phyloP scores from a whole-genome alignment of 2,113 vertebrate species.

The Spea multiplicata region DNA sequence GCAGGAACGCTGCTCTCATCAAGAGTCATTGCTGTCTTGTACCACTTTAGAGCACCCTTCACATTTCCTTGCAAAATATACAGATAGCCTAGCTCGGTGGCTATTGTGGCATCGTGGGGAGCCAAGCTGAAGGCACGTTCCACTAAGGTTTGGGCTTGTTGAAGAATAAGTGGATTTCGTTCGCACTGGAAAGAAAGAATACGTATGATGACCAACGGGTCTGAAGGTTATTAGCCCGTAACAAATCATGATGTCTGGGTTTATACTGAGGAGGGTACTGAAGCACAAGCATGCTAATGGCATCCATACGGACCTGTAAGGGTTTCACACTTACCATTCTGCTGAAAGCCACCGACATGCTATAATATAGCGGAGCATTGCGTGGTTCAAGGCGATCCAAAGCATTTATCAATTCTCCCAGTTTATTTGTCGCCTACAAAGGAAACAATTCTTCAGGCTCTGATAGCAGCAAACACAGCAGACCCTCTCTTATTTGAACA shows the following conservation, averaged over 20 bases:
- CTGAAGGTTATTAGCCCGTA: too few relatives aligned
- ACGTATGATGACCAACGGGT: background rate
- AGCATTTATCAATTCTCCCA: slow-evolving; percentile 75
- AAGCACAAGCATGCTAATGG: background rate
- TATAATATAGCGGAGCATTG: slow-evolving; percentile 82
- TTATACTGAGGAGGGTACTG: too few relatives aligned
- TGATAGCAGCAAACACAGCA: too few relatives aligned
- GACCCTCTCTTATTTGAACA: too few relatives aligned
- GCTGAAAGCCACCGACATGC: slow-evolving; percentile 86
- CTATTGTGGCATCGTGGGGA: slow-evolving; percentile 77
- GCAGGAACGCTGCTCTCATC: slow-evolving; percentile 85
- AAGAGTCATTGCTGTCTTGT: slow-evolving; percentile 83
- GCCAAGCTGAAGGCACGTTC: slow-evolving; percentile 77
- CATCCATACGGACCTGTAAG: background rate
- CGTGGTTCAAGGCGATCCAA: slow-evolving; percentile 79
- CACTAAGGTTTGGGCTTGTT: slow-evolving; percentile 79
- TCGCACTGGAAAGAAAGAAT: slow-evolving; percentile 76
- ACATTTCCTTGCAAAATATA: slow-evolving; percentile 82
- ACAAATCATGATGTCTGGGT: too few relatives aligned
- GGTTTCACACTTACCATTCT: slow-evolving; percentile 79
- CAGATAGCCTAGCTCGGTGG: slow-evolving; percentile 90
- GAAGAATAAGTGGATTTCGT: slow-evolving; percentile 80
- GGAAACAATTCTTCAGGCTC: slow-evolving; percentile 5
- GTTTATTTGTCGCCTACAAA: slow-evolving; percentile 75
- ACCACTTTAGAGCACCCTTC: slow-evolving; percentile 87